Percentiles rank a stretch among this genome's conserved stretches.
Evolutionary conservation across 2,888 invertebrate species (phyloP).

Genomic region (Heliconius cydno): DNA sequence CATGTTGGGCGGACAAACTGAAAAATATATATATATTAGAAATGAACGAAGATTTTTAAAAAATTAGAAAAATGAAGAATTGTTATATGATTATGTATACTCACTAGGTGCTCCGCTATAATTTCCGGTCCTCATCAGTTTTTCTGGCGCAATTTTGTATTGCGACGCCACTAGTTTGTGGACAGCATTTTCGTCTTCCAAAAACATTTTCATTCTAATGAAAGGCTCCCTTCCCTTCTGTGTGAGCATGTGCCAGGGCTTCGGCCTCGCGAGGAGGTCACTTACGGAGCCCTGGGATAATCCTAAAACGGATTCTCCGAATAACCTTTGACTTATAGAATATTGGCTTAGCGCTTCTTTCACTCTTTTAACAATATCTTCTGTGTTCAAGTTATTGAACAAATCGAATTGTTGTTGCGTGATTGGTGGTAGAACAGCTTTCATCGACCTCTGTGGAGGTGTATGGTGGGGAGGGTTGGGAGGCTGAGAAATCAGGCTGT

Average conservation of each 20-base stretch:
- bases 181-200: conserved; percentile 97
- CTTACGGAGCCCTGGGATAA: conserved; percentile 98
- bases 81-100: conserved; percentile 56
- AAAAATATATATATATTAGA: conserved; percentile 56
- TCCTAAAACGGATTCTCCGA: conserved; percentile 99
- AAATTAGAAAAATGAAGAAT: not conserved
- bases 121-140: conserved; percentile 97
- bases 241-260: conserved; percentile 99
- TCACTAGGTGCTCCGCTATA: conserved; percentile 93
- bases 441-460: conserved; percentile 93
- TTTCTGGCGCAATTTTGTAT: conserved; percentile 99
- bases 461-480: conserved; percentile 93
- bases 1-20: conserved; percentile 86
- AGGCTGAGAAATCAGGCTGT: conserved; percentile 96
- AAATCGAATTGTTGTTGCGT: conserved; percentile 99
- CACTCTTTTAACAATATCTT: conserved; percentile 98
- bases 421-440: conserved; percentile 98
- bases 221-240: conserved; percentile 98
- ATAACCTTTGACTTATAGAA: conserved; percentile 98
- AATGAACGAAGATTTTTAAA: conserved; percentile 2
- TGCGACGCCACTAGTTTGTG: conserved; percentile 98
- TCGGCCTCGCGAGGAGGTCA: conserved; percentile 97
- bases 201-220: conserved; percentile 98
- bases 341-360: conserved; percentile 97
- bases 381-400: conserved; percentile 98